Percentiles rank a stretch among this genome's conserved stretches.
phyloP scores from a whole-genome alignment of 2,888 invertebrate species.

The Saturnia japonica region DNA sequence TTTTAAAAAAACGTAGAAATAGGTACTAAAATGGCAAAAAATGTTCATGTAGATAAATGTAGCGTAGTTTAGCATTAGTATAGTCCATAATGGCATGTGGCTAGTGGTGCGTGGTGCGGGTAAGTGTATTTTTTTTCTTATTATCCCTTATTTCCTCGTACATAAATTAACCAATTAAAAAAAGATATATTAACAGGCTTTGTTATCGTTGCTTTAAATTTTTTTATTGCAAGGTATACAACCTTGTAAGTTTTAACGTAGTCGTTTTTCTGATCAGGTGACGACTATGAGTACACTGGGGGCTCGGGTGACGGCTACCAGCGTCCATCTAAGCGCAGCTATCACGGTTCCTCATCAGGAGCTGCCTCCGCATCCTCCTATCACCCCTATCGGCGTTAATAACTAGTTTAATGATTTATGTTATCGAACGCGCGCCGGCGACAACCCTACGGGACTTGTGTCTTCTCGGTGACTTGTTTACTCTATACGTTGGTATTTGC shows the following conservation, averaged over 20 bases:
- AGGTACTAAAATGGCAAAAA: background rate
- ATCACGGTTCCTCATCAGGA: constrained; percentile 65
- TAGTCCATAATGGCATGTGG: constrained; percentile 31
- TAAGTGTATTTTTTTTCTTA: constrained; percentile 58
- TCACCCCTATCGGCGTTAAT: constrained; percentile 77
- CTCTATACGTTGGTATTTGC: constrained; percentile 2
- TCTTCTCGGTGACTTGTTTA: background rate
- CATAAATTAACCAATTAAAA: background rate
- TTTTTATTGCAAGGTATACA: background rate
- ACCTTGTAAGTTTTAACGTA: too few relatives aligned
- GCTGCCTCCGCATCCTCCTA: constrained; percentile 71
- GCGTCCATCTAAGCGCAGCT: constrained; percentile 70
- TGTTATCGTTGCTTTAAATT: background rate
- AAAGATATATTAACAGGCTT: background rate
- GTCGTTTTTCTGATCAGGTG: constrained; percentile 49
- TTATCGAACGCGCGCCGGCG: background rate
- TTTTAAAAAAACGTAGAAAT: background rate
- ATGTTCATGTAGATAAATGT: background rate
- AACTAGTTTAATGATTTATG: constrained; percentile 36
- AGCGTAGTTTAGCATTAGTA: background rate
- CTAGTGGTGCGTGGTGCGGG: constrained; percentile 77
- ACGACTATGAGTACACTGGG: constrained; percentile 77
- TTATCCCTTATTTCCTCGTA: background rate
- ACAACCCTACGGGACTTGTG: constrained; percentile 7
- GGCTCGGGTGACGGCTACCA: constrained; percentile 78